Base-by-base conservation (phyloP, 2,888 invertebrate species). In the Drosophila atroscutellata region DNA sequence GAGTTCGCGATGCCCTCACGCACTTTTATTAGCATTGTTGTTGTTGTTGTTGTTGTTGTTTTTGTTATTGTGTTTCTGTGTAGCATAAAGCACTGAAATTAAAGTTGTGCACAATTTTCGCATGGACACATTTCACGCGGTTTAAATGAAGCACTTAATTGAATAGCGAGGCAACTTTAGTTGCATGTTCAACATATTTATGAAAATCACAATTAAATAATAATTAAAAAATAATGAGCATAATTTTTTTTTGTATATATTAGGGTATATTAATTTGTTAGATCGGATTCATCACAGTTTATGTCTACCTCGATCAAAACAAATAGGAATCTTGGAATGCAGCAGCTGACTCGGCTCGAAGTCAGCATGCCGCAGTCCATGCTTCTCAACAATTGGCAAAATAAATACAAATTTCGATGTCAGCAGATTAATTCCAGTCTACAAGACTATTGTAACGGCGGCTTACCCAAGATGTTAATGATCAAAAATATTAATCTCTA, bases 1-100 rank as follows among this genome's bases (percentile, higher is more conserved):
- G 71, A 59, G 51, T 39, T 55, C 72, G 65, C 76, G 71, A 24
- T 54, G 51, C 24, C 58, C 45, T 6, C 32, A 34, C 62, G 55
- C 55, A 34, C 58, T 55, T 69, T 71, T 71, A 75, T 75, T 72
- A 61, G 57, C 30, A 26, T 45, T 47, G 47, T 20, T 11, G 2
- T 9, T n/a, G 11, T n/a, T 42, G 11, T 42, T 20, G n/a, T 37
- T 30, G 0, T 30, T 30, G 30, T 30, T 8, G 0, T 18, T 37
- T 7, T 37, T 18, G 24, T 37, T 37, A 0, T 18, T 37, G 37
- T 37, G 18, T 18, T 37, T 20, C 28, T 28, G 24, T 39, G 20
- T 30, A 26, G n/a, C 65, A 55, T 36, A 50, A 30, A 60, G 26
- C 28, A 65, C 30, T 64, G 28, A 49, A 26, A 66, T 52, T 37